These are phyloP conservation scores for Pocillopora damicornis DNA, from an alignment of 64 coral and sea anemone species.

Conservation along the genomic window DNA sequence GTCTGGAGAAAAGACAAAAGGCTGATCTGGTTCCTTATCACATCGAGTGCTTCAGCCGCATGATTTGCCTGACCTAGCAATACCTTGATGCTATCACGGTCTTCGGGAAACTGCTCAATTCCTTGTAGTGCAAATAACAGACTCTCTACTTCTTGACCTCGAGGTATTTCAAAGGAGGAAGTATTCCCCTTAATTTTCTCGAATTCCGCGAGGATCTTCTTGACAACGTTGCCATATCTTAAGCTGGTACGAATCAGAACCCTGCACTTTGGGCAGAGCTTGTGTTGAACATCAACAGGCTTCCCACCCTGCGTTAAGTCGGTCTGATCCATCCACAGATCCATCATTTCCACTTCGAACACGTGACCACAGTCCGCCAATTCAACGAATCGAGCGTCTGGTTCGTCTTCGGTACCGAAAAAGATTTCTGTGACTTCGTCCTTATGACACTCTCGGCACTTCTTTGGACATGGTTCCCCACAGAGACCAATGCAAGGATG, in stretches of 20 bases:
- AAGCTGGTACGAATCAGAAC: constrained; percentile 29
- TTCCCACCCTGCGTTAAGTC: constrained; percentile 1
- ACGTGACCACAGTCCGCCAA: constrained; percentile 40
- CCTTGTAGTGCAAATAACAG: not conserved
- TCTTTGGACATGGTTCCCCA: constrained; percentile 46
- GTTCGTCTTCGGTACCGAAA: not conserved
- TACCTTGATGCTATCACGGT: not conserved
- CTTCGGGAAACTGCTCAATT: not conserved
- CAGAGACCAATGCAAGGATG: constrained; percentile 49
- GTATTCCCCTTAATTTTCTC: constrained; percentile 25
- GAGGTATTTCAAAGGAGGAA: not conserved
- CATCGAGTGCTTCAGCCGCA: constrained; percentile 9
- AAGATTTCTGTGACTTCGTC: constrained; percentile 39
- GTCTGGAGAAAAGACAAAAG: constrained; percentile 12
- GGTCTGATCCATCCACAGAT: constrained; percentile 48
- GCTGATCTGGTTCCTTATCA: constrained; percentile 52
- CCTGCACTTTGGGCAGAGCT: constrained; percentile 45
- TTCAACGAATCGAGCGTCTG: constrained; percentile 27
- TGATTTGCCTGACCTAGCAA: not conserved
- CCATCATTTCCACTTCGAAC: constrained; percentile 33
- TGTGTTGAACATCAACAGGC: constrained; percentile 31
- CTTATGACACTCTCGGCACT: constrained; percentile 54
- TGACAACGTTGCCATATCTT: constrained; percentile 56
- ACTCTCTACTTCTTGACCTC: not conserved
- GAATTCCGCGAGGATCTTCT: constrained; percentile 40